Percentiles rank a stretch among this genome's conserved stretches.
phyloP scores from a whole-genome alignment of 2,888 invertebrate genomes.

The Antheraea yamamai region DNA sequence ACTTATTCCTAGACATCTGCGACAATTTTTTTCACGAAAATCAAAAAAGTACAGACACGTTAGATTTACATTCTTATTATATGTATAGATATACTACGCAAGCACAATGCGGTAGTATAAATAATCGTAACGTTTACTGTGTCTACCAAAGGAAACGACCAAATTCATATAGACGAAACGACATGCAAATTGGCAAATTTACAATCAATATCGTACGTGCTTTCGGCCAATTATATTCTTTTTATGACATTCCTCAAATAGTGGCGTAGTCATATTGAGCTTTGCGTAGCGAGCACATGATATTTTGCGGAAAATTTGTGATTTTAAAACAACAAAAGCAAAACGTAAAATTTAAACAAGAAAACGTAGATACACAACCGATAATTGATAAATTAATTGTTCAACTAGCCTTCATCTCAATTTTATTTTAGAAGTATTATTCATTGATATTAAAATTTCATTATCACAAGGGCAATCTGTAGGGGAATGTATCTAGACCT shows the following conservation, averaged over 20 bases:
- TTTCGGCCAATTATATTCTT: slow-evolving; percentile 60
- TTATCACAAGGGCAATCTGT: no score
- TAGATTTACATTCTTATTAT: no score
- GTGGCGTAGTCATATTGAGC: neutral
- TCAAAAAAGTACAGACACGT: no score
- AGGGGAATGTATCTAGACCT: no score
- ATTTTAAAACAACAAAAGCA: no score
- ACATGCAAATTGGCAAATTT: slow-evolving; percentile 71
- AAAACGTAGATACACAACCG: neutral
- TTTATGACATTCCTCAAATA: slow-evolving; percentile 57
- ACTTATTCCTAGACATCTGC: no score
- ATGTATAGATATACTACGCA: no score
- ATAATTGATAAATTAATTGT: no score
- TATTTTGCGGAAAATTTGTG: neutral
- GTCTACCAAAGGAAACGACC: slow-evolving; percentile 50
- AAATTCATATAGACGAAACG: slow-evolving; percentile 52
- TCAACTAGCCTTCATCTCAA: no score
- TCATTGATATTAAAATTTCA: no score
- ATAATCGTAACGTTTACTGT: slow-evolving; percentile 36
- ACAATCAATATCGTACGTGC: slow-evolving; percentile 62
- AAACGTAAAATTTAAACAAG: neutral
- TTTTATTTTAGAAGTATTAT: no score
- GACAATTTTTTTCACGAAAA: no score
- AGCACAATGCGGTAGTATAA: slow-evolving; percentile 15
- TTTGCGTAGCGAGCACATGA: neutral